Evolutionary conservation across 2,888 invertebrate species (phyloP).

Genomic region (Andrena dorsata): DNA sequence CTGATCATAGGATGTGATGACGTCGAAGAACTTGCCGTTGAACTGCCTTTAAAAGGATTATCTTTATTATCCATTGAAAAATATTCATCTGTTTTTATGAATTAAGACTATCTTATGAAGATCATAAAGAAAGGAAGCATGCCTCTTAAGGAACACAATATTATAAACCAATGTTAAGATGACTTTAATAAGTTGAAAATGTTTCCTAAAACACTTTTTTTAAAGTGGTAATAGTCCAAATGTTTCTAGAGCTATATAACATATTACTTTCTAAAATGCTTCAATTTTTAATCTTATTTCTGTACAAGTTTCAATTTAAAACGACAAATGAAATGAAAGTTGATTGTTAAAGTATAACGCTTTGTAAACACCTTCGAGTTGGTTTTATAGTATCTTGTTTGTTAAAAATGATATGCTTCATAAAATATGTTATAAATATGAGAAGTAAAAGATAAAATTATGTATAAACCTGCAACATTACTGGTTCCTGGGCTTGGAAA

Average conservation of each 20-base stretch:
- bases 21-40: slow-evolving; percentile 83
- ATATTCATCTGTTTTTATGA: neutral
- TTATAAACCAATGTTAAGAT: neutral
- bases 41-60: slow-evolving; percentile 76
- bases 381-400: neutral
- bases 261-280: no score
- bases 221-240: no score
- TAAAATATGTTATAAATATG: neutral
- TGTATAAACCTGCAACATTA: slow-evolving; percentile 79
- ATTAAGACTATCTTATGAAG: neutral
- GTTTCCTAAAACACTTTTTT: neutral
- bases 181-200: neutral
- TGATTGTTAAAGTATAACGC: neutral
- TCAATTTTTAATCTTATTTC: no score
- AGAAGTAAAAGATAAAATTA: neutral
- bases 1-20: slow-evolving; percentile 80
- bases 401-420: neutral
- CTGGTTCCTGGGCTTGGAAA: slow-evolving; percentile 83
- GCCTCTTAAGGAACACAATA: neutral
- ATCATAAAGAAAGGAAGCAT: neutral
- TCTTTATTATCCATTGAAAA: slow-evolving; percentile 6
- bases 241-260: no score
- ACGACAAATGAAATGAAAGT: neutral
- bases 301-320: no score
- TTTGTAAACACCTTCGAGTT: neutral